phyloP scores from a whole-genome alignment of 1,140 invertebrate species.

The Archivesica marissinica region DNA sequence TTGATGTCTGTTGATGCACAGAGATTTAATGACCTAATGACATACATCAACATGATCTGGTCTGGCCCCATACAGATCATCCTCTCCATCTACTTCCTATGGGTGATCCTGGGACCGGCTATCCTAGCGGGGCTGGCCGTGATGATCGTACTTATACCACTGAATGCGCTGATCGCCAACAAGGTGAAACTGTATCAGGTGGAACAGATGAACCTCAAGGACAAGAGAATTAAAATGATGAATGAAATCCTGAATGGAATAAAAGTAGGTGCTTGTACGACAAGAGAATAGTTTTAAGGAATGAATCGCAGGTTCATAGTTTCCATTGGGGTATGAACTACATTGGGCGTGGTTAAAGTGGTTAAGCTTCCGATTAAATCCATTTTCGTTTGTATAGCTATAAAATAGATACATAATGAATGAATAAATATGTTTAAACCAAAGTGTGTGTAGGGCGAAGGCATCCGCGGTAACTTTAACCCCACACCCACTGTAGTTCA shows the following conservation, averaged over 20 bases:
- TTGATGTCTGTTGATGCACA: conserved; percentile 86
- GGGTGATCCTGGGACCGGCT: conserved; percentile 88
- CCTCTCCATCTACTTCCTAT: conserved; percentile 94
- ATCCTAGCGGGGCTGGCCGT: conserved; percentile 83
- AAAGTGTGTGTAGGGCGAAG: no score
- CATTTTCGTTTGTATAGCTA: no score
- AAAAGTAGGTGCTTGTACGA: conserved; percentile 85
- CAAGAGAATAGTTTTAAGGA: no score
- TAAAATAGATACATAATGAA: no score
- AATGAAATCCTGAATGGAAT: conserved; percentile 85
- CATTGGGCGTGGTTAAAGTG: no score
- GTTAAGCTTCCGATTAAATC: no score
- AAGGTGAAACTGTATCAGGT: conserved; percentile 88
- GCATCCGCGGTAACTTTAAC: no score
- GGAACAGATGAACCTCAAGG: conserved; percentile 86
- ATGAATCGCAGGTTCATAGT: no score
- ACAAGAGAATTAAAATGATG: conserved; percentile 85
- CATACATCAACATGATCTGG: conserved; percentile 98
- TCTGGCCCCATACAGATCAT: conserved; percentile 96
- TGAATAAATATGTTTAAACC: no score
- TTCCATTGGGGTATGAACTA: no score
- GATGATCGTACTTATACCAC: conserved; percentile 84
- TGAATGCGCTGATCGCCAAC: conserved; percentile 95
- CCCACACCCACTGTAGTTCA: no score
- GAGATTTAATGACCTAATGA: conserved; percentile 84